Evolutionary conservation across 2,113 vertebrate species (phyloP).

Genomic region (Grammomys dolichurus): DNA sequence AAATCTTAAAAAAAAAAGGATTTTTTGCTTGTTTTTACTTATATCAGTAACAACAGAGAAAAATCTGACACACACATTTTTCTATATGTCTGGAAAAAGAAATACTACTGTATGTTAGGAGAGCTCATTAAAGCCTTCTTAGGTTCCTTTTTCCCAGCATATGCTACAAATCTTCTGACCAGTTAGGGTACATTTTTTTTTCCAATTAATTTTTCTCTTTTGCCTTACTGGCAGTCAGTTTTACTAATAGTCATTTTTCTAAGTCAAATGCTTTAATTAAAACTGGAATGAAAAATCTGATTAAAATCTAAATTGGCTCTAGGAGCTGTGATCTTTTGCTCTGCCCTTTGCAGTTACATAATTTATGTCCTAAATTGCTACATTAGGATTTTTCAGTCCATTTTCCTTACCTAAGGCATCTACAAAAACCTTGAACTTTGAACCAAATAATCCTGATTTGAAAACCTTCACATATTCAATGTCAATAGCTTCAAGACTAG

Average conservation of each 20-base stretch:
- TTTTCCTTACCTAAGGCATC: conserved; percentile 70
- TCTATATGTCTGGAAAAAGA: conserved; percentile 47
- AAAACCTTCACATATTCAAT: conserved; percentile 61
- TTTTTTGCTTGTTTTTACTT: conserved; percentile 54
- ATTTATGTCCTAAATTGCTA: conserved; percentile 71
- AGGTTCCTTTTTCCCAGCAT: conserved; percentile 14
- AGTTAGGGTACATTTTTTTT: conserved; percentile 62
- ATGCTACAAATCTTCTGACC: conserved; percentile 72
- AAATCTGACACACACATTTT: conserved; percentile 26
- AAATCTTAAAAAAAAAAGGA: neutral
- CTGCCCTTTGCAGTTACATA: conserved; percentile 72
- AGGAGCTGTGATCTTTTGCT: conserved; percentile 70
- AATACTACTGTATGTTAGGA: neutral
- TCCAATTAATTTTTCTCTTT: conserved; percentile 74
- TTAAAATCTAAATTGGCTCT: conserved; percentile 83
- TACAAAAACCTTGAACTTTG: conserved; percentile 59
- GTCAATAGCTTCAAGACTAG: conserved; percentile 71
- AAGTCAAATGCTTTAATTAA: conserved; percentile 83
- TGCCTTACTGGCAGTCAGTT: conserved; percentile 63
- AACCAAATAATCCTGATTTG: conserved; percentile 73
- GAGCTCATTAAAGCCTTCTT: conserved; percentile 60
- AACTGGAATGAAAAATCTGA: conserved; percentile 84
- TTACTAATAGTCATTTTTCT: conserved; percentile 67
- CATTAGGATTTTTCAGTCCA: conserved; percentile 60
- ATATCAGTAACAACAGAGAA: conserved; percentile 35